These are phyloP conservation scores for Bovichtus diacanthus DNA, from an alignment of 2,797 vertebrate genomes.

Conservation along the genomic window DNA sequence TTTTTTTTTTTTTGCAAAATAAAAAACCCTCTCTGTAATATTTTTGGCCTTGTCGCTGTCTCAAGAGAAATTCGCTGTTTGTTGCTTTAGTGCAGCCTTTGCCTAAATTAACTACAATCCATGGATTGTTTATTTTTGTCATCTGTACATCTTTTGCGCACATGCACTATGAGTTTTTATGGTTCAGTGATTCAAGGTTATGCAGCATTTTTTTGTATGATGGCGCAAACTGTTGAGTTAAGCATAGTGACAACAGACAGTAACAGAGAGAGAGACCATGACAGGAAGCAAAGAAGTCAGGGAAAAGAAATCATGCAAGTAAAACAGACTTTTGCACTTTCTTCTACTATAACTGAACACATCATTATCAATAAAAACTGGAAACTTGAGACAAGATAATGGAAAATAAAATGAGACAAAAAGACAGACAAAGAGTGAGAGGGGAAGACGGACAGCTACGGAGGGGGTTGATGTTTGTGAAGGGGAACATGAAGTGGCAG, in stretches of 20 bases:
- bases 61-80: too few species aligned
- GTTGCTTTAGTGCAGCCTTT: too few species aligned
- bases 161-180: constrained; percentile 52
- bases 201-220: constrained; percentile 60
- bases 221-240: constrained; percentile 38
- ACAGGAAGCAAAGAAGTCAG: background rate
- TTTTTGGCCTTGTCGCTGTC: too few species aligned
- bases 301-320: background rate
- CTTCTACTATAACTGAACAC: background rate
- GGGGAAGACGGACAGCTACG: constrained; percentile 20
- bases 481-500: constrained; percentile 68
- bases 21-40: too few species aligned
- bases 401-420: constrained; percentile 11
- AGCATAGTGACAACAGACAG: constrained; percentile 18
- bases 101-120: too few species aligned
- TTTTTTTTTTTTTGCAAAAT: too few species aligned
- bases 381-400: background rate
- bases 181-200: constrained; percentile 58
- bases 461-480: constrained; percentile 49
- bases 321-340: background rate
- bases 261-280: constrained; percentile 1
- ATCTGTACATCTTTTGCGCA: too few species aligned
- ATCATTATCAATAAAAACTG: constrained; percentile 9
- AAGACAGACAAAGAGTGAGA: constrained; percentile 21
- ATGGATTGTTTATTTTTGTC: too few species aligned